Conservation (phyloP, 1,140 invertebrate species). For the Drosophila carrolli region DNA sequence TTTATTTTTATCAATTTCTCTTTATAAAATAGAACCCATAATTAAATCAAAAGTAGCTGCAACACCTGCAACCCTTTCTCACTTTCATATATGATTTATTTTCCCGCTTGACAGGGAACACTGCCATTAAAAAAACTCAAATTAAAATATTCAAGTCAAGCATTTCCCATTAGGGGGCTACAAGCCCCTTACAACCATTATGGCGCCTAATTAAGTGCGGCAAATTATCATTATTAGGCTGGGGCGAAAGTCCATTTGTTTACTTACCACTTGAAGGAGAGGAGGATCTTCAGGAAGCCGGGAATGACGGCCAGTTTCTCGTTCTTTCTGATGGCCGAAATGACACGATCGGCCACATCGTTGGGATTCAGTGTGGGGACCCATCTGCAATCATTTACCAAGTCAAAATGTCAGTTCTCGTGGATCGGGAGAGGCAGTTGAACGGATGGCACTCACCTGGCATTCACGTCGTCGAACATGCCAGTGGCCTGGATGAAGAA, state of each 20-base stretch:
- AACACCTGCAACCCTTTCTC: constrained; percentile 1
- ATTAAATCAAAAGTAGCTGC: constrained; percentile 14
- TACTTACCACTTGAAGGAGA: constrained; percentile 90
- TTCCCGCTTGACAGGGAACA: neutral
- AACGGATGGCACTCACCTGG: constrained; percentile 87
- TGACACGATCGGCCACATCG: constrained; percentile 93
- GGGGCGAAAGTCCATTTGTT: constrained; percentile 32
- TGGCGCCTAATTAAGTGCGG: constrained; percentile 47
- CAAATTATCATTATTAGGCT: constrained; percentile 50
- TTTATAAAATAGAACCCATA: neutral
- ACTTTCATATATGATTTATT: neutral
- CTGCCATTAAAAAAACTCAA: constrained; percentile 23
- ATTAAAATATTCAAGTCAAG: constrained; percentile 50
- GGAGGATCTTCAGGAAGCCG: constrained; percentile 87
- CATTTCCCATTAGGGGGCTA: constrained; percentile 30
- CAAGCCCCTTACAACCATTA: constrained; percentile 45
- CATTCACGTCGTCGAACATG: constrained; percentile 96
- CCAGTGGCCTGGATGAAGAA: constrained; percentile 96
- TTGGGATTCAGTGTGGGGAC: constrained; percentile 94
- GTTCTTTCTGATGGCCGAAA: constrained; percentile 93
- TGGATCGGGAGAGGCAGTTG: neutral
- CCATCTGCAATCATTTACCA: constrained; percentile 86
- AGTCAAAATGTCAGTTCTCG: constrained; percentile 53
- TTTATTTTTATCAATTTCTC: neutral
- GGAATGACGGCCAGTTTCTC: constrained; percentile 92